Evolutionary conservation across 2,113 vertebrate species (phyloP).

Genomic region (Larimichthys crocea): DNA sequence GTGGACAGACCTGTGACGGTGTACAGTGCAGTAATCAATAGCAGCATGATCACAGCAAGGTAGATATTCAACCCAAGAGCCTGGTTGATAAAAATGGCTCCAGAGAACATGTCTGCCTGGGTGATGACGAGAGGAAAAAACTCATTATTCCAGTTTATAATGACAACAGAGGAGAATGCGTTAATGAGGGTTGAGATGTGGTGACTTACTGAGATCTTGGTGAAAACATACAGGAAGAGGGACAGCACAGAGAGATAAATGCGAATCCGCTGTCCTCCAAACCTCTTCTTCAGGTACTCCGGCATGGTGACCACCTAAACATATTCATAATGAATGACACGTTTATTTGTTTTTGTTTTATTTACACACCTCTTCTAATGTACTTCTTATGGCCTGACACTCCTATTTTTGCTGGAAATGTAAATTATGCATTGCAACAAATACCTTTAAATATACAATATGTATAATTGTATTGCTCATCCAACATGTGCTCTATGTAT

Average conservation of each 20-base stretch:
- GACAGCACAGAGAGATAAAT: slow-evolving; percentile 95
- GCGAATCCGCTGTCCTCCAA: slow-evolving; percentile 93
- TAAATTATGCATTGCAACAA: too few species aligned
- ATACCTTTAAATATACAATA: not conserved
- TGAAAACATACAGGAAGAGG: slow-evolving; percentile 92
- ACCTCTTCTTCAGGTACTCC: slow-evolving; percentile 94
- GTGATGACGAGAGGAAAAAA: slow-evolving; percentile 14
- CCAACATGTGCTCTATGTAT: not conserved
- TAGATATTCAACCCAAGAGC: slow-evolving; percentile 93
- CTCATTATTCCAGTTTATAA: not conserved
- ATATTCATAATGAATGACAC: slow-evolving; percentile 7
- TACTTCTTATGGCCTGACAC: not conserved
- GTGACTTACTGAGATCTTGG: slow-evolving; percentile 98
- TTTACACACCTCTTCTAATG: not conserved
- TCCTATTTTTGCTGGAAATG: not conserved
- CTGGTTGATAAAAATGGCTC: slow-evolving; percentile 93
- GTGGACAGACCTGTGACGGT: slow-evolving; percentile 91
- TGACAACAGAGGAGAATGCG: not conserved
- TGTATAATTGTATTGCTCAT: not conserved
- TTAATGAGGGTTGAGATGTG: not conserved
- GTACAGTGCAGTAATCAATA: slow-evolving; percentile 90
- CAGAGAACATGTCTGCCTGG: slow-evolving; percentile 95
- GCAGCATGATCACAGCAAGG: slow-evolving; percentile 89
- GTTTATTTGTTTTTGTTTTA: not conserved
- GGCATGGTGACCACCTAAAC: slow-evolving; percentile 96